A percentile compares a stretch with the other conserved stretches of the same genome.
phyloP scores from a whole-genome alignment of 2,888 invertebrate genomes.

The Keiferia lycopersicella region DNA sequence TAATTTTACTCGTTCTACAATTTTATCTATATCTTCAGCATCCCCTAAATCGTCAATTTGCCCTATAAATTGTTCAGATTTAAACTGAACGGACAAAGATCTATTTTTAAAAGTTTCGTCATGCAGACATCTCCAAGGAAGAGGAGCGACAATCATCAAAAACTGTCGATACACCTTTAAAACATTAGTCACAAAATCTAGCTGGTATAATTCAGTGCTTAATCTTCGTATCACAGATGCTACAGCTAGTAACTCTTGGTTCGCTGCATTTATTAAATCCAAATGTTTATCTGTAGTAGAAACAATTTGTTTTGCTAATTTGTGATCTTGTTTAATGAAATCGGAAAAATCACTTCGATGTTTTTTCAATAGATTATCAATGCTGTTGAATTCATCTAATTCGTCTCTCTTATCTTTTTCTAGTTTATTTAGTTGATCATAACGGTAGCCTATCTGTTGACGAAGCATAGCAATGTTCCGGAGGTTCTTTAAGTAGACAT shows the following conservation, averaged over 20 bases:
- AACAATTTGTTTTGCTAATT: slow-evolving; percentile 63
- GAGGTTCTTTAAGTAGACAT: slow-evolving; percentile 80
- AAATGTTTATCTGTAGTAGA: slow-evolving; percentile 60
- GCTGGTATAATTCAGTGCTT: slow-evolving; percentile 68
- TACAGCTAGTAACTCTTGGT: slow-evolving; percentile 61
- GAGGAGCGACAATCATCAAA: slow-evolving; percentile 68
- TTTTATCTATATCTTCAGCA: slow-evolving; percentile 67
- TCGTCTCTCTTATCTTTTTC: slow-evolving; percentile 63
- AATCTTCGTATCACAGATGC: slow-evolving; percentile 58
- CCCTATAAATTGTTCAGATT: slow-evolving; percentile 55
- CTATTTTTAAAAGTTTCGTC: slow-evolving; percentile 63
- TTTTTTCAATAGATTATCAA: slow-evolving; percentile 57
- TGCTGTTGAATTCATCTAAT: slow-evolving; percentile 53
- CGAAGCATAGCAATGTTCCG: slow-evolving; percentile 74
- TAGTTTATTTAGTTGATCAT: slow-evolving; percentile 66
- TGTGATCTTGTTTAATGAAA: slow-evolving; percentile 73
- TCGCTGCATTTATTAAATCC: slow-evolving; percentile 56
- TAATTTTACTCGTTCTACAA: slow-evolving; percentile 59
- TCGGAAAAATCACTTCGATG: slow-evolving; percentile 71
- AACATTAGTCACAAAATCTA: slow-evolving; percentile 65
- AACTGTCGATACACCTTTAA: slow-evolving; percentile 69
- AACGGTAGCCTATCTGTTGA: slow-evolving; percentile 73
- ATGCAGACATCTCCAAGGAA: slow-evolving; percentile 66
- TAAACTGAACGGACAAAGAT: slow-evolving; percentile 62
- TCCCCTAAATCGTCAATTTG: slow-evolving; percentile 66